Evolutionary conservation across 2,888 invertebrate genomes (phyloP), one percentile per base, ranked within the genome.

Genomic region (Parnassius orleans): DNA sequence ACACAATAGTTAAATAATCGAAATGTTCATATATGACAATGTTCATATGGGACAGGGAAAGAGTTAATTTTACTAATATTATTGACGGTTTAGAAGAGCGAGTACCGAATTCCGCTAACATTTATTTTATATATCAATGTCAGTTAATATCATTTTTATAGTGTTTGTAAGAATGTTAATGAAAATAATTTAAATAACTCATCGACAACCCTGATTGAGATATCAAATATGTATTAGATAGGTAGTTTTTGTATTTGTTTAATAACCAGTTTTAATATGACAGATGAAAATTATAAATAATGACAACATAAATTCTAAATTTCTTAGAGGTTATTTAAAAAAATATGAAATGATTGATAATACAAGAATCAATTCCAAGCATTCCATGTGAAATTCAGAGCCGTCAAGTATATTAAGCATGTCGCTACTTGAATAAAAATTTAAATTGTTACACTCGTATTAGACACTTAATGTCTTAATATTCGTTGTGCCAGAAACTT

Each of bases 321-420:
- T 24, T 24, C 24, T 24, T 24, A 24, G 24, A 24, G 24, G 7
- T 24, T 24, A 24, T 24, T 24, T 7, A 7, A 24, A 24, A 24
- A 7, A 7, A 24, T 19, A 19, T 24, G 1, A 33, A 33, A 33
- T 33, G 33, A 33, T 33, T 33, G 7, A 33, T 7, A 5, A 7
- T 33, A 33, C 33, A 33, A 33, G 33, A 33, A 3, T 33, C 33
- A 33, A 47, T 11, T 53, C 53, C 41, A 24, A 59, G 54, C 62
- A 63, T 59, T 70, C 71, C 69, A 66, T 65, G 70, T 65, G 65
- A 64, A 53, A 66, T 68, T 68, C 63, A 11, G 66, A 72, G 71
- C 84, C 83, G 82, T 82, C 84, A 83, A 77, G 78, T 83, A 83
- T 83, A 84, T 83, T 83, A 81, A 78, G 77, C 79, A 81, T 77